Evolutionary conservation across 2,113 vertebrate species (phyloP).

Genomic region (Malaclemys terrapin): DNA sequence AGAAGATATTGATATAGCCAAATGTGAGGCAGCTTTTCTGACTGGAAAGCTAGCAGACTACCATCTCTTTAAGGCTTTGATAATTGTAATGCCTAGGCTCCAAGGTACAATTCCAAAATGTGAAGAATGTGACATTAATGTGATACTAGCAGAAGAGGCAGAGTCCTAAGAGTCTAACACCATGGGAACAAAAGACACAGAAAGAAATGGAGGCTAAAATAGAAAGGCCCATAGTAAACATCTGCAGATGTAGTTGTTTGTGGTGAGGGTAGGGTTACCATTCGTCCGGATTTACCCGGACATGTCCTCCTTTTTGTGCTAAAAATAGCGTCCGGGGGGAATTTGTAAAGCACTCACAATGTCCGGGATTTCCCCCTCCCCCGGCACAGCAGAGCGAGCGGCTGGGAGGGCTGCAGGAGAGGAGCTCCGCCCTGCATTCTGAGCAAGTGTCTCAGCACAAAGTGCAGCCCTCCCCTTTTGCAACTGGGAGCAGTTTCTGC

Average conservation of each 20-base stretch:
- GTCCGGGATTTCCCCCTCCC: too few species aligned
- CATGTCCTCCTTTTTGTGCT: too few species aligned
- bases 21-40: background rate
- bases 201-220: slow-evolving; percentile 70
- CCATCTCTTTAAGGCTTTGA: background rate
- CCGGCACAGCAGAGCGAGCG: too few species aligned
- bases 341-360: too few species aligned
- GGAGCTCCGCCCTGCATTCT: too few species aligned
- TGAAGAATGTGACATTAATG: slow-evolving; percentile 51
- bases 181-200: slow-evolving; percentile 75
- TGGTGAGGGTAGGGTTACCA: too few species aligned
- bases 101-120: background rate
- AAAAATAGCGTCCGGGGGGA: too few species aligned
- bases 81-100: background rate
- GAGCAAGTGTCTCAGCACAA: too few species aligned
- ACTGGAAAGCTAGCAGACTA: background rate
- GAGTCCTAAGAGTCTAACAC: slow-evolving; percentile 34
- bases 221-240: slow-evolving; percentile 70
- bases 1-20: background rate
- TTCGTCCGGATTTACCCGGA: too few species aligned
- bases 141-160: slow-evolving; percentile 57
- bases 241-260: slow-evolving; percentile 63
- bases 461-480: too few species aligned
- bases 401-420: too few species aligned
- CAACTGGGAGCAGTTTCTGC: too few species aligned